Percentiles rank a stretch among this genome's conserved stretches.
Conservation (phyloP, 1,140 invertebrate species). For the Hyphantria cunea region DNA sequence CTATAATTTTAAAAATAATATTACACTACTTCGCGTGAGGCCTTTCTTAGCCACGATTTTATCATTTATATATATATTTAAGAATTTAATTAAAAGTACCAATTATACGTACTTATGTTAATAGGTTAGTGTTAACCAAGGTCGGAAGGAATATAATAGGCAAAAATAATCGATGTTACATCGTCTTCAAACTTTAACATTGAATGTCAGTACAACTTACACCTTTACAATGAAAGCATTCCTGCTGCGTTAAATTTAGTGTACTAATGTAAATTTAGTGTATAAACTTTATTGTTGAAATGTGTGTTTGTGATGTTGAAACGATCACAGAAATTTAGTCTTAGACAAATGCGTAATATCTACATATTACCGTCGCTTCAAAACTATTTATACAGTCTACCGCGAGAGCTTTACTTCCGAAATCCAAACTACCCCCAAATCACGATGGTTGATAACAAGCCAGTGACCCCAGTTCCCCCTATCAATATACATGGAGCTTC, state of each 20-base stretch:
- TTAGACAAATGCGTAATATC: slow-evolving; percentile 18
- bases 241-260: slow-evolving; percentile 1
- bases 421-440: slow-evolving; percentile 16
- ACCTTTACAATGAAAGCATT: slow-evolving; percentile 11
- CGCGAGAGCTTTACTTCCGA: neutral
- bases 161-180: slow-evolving; percentile 14
- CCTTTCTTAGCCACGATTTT: slow-evolving; percentile 22
- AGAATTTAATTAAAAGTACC: slow-evolving; percentile 20
- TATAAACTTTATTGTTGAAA: neutral
- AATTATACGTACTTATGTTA: neutral
- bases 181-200: slow-evolving; percentile 18
- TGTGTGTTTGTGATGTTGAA: neutral
- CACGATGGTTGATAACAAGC: slow-evolving; percentile 7
- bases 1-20: slow-evolving; percentile 15
- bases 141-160: slow-evolving; percentile 18
- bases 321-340: slow-evolving; percentile 2
- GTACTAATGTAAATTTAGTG: neutral
- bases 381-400: slow-evolving; percentile 24
- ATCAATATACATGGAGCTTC: slow-evolving; percentile 24
- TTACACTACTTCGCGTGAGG: slow-evolving; percentile 22
- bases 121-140: slow-evolving; percentile 21
- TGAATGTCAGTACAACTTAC: slow-evolving; percentile 18
- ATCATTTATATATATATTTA: slow-evolving; percentile 8
- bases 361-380: slow-evolving; percentile 11
- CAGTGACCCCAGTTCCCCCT: slow-evolving; percentile 13